Evolutionary conservation across 2,888 invertebrate species (phyloP), one percentile per base, ranked within the genome.

Genomic region (Anoplius nigerrimus): DNA sequence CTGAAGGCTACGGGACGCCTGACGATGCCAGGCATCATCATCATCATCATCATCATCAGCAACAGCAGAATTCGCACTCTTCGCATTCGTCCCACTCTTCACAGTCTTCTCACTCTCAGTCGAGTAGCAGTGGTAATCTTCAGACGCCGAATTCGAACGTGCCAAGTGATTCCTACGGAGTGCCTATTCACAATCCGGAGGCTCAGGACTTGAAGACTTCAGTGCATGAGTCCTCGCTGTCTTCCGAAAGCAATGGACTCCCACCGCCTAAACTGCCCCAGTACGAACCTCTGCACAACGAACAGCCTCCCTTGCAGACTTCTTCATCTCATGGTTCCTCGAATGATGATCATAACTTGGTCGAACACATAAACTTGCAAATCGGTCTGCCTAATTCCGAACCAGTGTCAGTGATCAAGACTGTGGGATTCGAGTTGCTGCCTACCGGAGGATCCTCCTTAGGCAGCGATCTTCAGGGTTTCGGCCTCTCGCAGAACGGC

Each of bases 161-260:
- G 15, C 89, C 85, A 2, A 90, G 90, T 69, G 91, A 91, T 77
- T 91, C 91, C 2, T 92, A 92, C 75, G 91, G 91, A 11, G 90
- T 89, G n/a, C 91, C 92, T 1, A 82, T 89, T 42, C 81, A 81
- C 53, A 86, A 82, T 62, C 83, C 82, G 0, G 88, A 88, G 13
- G 88, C 85, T 3, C 87, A 89, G 16, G 72, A 84, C 53, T 62
- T 89, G 15, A 84, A 88, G 66, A 82, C 80, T 3, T 82, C 84
- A 0, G 86, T 86, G 48, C 82, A 79, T 15, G 75, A 84, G 16
- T 76, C 82, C 21, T 82, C 84, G 1, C 71, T 79, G n/a, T 34
- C 34, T 6, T 34, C 34, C 6, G 86, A 84, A 5, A 75, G 65
- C 22, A 72, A 82, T 4, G 88, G 88, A 6, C 66, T 88, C 21